Base-by-base conservation (phyloP, 2,797 vertebrate genomes). In the Trachurus trachurus region DNA sequence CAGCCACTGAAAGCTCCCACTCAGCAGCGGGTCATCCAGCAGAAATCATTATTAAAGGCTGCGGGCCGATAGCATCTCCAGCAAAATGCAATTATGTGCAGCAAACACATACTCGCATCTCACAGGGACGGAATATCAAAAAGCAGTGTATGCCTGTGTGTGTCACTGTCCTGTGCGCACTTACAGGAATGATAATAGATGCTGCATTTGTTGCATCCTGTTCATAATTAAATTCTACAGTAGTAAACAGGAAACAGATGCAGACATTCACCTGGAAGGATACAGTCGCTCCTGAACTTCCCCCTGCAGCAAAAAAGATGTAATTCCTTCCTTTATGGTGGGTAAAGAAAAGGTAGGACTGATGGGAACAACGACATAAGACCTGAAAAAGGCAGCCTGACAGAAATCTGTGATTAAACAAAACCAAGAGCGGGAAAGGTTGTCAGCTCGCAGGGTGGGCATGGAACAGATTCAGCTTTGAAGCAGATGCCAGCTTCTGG, bases 1-100 rank as follows among this genome's bases (percentile, higher is more conserved):
- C 87, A 72, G 74, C 86, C 75, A 74, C 86, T 87, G 90, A 92
- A 87, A 92, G 91, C 88, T 78, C 73, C 81, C 85, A 81, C 85
- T 93, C 91, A 92, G 93, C 92, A 88, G 78, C 66, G 4, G 88
- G 70, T 69, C 85, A 79, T 71, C 74, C 77, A 75, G 82, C 80
- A 82, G 68, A 87, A 82, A 90, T 92, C 90, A 83, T 86, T 92
- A 88, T 82, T 83, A 71, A 67, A 80, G 69, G 71, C 87, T 72
- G 78, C 54, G 44, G 84, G 80, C 74, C 31, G 17, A 80, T 72
- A 74, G 75, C 88, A 70, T 87, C 82, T 84, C 72, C 63, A 65
- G 31, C 88, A 87, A 82, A 80, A 71, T 68, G 84, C 74, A 85
- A 79, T 82, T 86, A 86, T 83, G 80, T 64, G 61, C 71, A 63